These are phyloP conservation scores for Acanthiza pusilla DNA, from an alignment of 2,797 vertebrate species.

Conservation along the genomic window DNA sequence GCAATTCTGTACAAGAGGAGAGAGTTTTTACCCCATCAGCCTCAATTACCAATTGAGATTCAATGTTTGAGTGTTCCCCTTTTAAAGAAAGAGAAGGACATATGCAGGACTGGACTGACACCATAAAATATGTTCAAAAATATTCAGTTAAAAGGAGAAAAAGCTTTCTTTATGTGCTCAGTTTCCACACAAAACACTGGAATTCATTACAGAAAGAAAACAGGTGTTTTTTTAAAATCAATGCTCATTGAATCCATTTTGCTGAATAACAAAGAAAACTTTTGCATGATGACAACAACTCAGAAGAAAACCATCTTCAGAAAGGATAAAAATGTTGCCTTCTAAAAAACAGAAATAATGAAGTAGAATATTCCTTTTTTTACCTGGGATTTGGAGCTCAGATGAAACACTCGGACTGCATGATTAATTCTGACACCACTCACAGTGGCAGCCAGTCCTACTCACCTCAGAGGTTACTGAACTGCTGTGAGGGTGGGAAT, in stretches of 20 bases:
- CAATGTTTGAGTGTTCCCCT: neutral
- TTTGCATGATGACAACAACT: neutral
- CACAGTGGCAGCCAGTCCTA: neutral
- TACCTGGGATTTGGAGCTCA: neutral
- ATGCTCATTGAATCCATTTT: neutral
- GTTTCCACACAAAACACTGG: neutral
- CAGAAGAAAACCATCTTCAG: neutral
- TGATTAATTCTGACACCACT: neutral
- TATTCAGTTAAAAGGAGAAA: neutral
- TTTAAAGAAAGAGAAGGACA: neutral
- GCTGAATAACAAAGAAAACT: neutral
- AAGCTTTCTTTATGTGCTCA: neutral
- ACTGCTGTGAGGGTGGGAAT: neutral
- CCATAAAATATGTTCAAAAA: neutral
- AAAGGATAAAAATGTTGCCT: neutral
- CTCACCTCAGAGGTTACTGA: neutral
- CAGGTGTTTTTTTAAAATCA: neutral
- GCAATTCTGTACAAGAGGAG: neutral
- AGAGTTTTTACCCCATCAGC: neutral
- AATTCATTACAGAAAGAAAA: neutral
- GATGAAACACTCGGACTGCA: neutral
- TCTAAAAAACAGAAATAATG: neutral
- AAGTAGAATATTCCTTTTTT: neutral
- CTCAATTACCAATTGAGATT: rapidly evolving
- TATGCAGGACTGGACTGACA: neutral